Conservation (phyloP, 1,140 invertebrate species). For the Drosophila azteca region DNA sequence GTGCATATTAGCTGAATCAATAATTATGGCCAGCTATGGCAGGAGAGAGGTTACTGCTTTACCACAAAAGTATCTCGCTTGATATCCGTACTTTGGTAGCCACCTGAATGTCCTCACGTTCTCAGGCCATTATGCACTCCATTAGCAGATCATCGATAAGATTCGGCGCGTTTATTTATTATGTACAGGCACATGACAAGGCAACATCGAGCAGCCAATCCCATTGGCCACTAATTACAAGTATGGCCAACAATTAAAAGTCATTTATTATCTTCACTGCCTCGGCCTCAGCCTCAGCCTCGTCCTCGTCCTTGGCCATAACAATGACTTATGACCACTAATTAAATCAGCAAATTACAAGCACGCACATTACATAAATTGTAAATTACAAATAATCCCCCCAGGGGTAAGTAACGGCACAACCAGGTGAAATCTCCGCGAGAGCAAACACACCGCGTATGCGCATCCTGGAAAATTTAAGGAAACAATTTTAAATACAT, state of each 20-base stretch:
- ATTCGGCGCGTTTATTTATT: conserved; percentile 29
- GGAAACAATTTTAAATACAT: conserved; percentile 2
- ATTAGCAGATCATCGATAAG: conserved; percentile 72
- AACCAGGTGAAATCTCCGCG: conserved; percentile 14
- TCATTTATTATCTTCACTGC: conserved; percentile 72
- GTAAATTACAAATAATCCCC: conserved; percentile 62
- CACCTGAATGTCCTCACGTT: conserved; percentile 23
- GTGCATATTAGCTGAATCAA: no score
- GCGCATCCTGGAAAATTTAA: background rate
- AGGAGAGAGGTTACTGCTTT: no score
- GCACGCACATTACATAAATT: conserved; percentile 77
- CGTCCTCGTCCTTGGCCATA: conserved; percentile 52
- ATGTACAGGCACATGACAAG: conserved; percentile 16
- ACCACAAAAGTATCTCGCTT: background rate
- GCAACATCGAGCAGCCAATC: conserved; percentile 11
- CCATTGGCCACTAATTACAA: conserved; percentile 54
- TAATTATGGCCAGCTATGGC: no score
- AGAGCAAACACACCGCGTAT: background rate
- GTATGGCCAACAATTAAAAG: conserved; percentile 65
- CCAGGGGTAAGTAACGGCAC: conserved; percentile 21
- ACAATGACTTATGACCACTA: conserved; percentile 77
- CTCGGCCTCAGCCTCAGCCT: conserved; percentile 33
- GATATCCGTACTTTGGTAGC: no score
- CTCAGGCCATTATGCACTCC: conserved; percentile 58
- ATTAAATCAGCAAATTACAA: conserved; percentile 81